Conservation (phyloP, 2,888 invertebrate genomes). For the Gastracanthus pulcherrimus region DNA sequence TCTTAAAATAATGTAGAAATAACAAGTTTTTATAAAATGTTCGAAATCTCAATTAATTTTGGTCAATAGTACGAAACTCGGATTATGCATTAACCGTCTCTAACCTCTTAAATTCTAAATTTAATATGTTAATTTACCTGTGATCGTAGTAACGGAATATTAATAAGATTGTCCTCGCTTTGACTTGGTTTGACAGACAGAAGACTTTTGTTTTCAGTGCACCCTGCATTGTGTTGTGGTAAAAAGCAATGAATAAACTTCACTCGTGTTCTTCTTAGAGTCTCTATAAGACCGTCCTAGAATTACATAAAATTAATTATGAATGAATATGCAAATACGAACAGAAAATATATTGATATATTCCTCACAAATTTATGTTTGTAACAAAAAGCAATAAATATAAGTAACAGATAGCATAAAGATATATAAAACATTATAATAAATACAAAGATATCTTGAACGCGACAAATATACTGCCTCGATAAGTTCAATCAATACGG, state of each 20-base stretch:
- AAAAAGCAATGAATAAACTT: constrained; percentile 93
- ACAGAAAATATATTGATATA: constrained; percentile 23
- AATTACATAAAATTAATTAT: constrained; percentile 62
- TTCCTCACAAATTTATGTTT: neutral
- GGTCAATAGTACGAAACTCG: too few relatives aligned
- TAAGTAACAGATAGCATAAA: constrained; percentile 13
- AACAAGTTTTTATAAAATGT: neutral
- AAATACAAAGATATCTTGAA: constrained; percentile 11
- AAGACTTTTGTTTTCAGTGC: constrained; percentile 79
- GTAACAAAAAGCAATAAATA: constrained; percentile 35
- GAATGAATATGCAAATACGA: constrained; percentile 19
- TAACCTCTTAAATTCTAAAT: neutral
- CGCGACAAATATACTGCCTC: neutral
- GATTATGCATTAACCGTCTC: neutral
- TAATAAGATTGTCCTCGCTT: constrained; percentile 81
- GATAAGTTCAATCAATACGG: neutral
- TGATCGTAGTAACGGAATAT: constrained; percentile 91
- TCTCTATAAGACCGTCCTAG: constrained; percentile 94
- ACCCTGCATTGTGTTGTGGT: constrained; percentile 88
- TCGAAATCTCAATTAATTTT: neutral
- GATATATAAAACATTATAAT: constrained; percentile 36
- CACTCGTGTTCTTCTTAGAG: constrained; percentile 90
- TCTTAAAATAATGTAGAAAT: too few relatives aligned
- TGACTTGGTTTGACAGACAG: constrained; percentile 77
- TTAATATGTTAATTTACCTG: constrained; percentile 80